Base-by-base conservation (phyloP, 2,113 vertebrate genomes). In the Grammomys dolichurus region DNA sequence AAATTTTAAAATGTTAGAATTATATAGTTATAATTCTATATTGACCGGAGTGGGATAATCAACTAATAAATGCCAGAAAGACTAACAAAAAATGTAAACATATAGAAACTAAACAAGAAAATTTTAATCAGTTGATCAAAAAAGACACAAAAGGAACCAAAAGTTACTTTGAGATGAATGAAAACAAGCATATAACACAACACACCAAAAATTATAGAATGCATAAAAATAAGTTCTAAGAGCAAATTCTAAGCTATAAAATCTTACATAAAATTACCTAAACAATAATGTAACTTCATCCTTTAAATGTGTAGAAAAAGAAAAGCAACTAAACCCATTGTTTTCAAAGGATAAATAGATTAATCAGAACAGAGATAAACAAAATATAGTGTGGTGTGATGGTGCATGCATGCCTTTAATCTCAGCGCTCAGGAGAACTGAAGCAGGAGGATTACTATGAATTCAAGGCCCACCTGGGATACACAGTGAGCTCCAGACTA, bases 71-170 rank as follows among this genome's bases (percentile, higher is more conserved):
- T 51, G 26, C 14, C 70, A 78, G 8, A 48, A 77, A 8, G 76
- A 33, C 43, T 51, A 28, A 78, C 17, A 54, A 14, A 72, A 70
- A n/a, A 28, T 72, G 28, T 72, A n/a, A 72, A n/a, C 36, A 72
- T n/a, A 72, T 72, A n/a, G 36, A 72, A 72, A 72, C 33, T 72
- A 88, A 91, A 95, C 43, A 33, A 73, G 58, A 14, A 92, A 40
- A 51, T 3, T 56, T 84, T 72, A 58, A 87, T 77, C 33, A 87
- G 36, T 33, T 43, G 14, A 84, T 96, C 72, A 89, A 81, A 65
- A 58, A 89, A 72, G 8, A 80, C 36, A 93, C 22, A 89, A 91
- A 60, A 43, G 43, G 33, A 70, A 46, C 65, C 89, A 46, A n/a
- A 56, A 81, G 48, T 80, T 56, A 81, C 31, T 56, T 81, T 36